A percentile compares a stretch with the other conserved stretches of the same genome.
These are phyloP conservation scores for Mythimna pallens DNA, from an alignment of 2,888 invertebrate species.

Conservation along the genomic window DNA sequence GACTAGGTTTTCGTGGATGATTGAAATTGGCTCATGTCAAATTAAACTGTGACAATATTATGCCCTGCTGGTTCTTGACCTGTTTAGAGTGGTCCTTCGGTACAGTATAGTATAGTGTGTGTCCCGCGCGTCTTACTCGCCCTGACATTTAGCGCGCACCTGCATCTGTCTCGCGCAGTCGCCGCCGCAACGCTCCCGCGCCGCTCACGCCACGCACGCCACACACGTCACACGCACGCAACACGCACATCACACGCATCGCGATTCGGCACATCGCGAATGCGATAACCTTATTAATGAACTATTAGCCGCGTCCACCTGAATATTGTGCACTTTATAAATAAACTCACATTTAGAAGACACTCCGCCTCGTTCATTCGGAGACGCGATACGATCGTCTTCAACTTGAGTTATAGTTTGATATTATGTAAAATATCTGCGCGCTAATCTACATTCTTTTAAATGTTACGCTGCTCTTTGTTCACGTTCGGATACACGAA, in stretches of 20 bases:
- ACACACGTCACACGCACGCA: slow-evolving; percentile 21
- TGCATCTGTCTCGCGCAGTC: slow-evolving; percentile 21
- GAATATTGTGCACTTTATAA: slow-evolving; percentile 54
- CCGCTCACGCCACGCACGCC: slow-evolving; percentile 12
- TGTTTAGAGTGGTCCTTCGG: slow-evolving; percentile 24
- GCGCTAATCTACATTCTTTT: slow-evolving; percentile 54
- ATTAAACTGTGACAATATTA: too few species aligned
- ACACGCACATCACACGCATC: slow-evolving; percentile 30
- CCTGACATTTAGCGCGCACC: slow-evolving; percentile 57
- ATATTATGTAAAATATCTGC: slow-evolving; percentile 48
- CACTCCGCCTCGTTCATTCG: slow-evolving; percentile 47
- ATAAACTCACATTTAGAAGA: slow-evolving; percentile 36
- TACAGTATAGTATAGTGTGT: not conserved
- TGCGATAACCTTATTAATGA: slow-evolving; percentile 64
- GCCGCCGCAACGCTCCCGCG: slow-evolving; percentile 14
- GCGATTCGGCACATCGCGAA: slow-evolving; percentile 56
- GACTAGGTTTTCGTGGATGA: not conserved
- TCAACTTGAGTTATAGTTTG: slow-evolving; percentile 51
- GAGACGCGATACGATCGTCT: slow-evolving; percentile 58
- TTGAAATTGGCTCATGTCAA: not conserved
- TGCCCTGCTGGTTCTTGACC: not conserved
- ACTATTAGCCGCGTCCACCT: slow-evolving; percentile 51
- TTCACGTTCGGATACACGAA: slow-evolving; percentile 14
- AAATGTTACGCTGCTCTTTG: slow-evolving; percentile 59
- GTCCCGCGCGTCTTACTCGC: slow-evolving; percentile 11